These are phyloP conservation scores for Diarsia mendica DNA, from an alignment of 2,888 invertebrate species.

Conservation along the genomic window DNA sequence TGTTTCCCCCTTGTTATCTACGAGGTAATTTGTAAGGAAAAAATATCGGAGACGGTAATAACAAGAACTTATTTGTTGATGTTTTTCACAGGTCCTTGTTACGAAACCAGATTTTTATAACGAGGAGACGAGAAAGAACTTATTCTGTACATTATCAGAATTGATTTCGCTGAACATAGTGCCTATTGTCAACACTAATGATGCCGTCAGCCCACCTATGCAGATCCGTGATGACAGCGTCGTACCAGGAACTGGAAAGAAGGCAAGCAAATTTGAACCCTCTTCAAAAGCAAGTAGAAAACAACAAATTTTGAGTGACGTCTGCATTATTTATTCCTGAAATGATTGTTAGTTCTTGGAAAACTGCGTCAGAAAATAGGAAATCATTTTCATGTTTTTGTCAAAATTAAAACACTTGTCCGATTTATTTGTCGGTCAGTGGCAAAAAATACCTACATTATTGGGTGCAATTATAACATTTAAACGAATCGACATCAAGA, in stretches of 20 bases:
- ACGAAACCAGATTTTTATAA: slow-evolving; percentile 99
- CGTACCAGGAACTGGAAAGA: slow-evolving; percentile 93
- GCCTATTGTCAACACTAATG: slow-evolving; percentile 99
- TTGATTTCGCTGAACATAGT: slow-evolving; percentile 98
- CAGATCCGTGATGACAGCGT: slow-evolving; percentile 95
- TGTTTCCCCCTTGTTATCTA: slow-evolving; percentile 35
- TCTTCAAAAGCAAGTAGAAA: neutral
- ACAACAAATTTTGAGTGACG: neutral
- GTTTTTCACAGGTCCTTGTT: slow-evolving; percentile 94
- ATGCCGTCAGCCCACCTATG: slow-evolving; percentile 99
- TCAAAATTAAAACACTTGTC: neutral
- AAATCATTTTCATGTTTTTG: neutral
- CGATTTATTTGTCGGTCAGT: neutral
- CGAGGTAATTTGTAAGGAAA: slow-evolving; percentile 46
- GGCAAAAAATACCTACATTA: neutral
- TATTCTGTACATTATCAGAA: slow-evolving; percentile 98
- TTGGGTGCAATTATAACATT: neutral
- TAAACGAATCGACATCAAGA: neutral
- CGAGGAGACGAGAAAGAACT: slow-evolving; percentile 97
- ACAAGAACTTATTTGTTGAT: slow-evolving; percentile 43
- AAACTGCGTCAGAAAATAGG: neutral
- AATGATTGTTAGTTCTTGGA: slow-evolving; percentile 11
- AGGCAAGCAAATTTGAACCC: slow-evolving; percentile 83
- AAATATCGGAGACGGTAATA: slow-evolving; percentile 33
- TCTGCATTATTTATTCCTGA: neutral